Evolutionary conservation across 1,140 invertebrate species (phyloP), one percentile per base, ranked within the genome.

Genomic region (Babylonia areolata): DNA sequence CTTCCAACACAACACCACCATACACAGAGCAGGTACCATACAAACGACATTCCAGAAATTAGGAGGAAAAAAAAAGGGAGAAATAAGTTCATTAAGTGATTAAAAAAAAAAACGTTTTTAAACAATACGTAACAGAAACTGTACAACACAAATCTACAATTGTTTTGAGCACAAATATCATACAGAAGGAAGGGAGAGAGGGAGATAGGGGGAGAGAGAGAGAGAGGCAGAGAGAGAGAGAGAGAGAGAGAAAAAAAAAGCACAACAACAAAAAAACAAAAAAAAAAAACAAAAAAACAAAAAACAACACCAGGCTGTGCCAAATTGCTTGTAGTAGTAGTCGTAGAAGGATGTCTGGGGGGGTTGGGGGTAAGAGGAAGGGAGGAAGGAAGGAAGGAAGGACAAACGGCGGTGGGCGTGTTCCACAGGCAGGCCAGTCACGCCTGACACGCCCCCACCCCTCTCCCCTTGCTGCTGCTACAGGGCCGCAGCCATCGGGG

Each of bases 101-200:
- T 46, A 42, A 51, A 42, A 81, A 28, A 81, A 81, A 51, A 20
- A 81, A 51, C 20, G 12, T 11, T 39, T 20, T 11, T 37, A 80
- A 80, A 28, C 28, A n/a, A n/a, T n/a, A n/a, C n/a, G 37, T 11
- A 33, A 80, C 6, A 12, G 12, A 33, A 81, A 9, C 39, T 46
- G 42, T 46, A 42, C 15, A 42, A 81, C 31, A 81, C 23, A 28
- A 81, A 81, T 15, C 11, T n/a, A 73, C 71, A 73, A 73, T 73
- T 69, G 5, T 31, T 69, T 73, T 73, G 35, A 77, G 77, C n/a
- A 83, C 35, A 82, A 58, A 39, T 82, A 81, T 33, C 46, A 81
- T 46, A 51, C 15, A 81, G n/a, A 15, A 81, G 42, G 46, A 46
- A 39, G n/a, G n/a, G n/a, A n/a, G n/a, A n/a, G n/a, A n/a, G n/a